Conservation (phyloP, 2,888 invertebrate species). For the Dyspetes luteomarginatus region DNA sequence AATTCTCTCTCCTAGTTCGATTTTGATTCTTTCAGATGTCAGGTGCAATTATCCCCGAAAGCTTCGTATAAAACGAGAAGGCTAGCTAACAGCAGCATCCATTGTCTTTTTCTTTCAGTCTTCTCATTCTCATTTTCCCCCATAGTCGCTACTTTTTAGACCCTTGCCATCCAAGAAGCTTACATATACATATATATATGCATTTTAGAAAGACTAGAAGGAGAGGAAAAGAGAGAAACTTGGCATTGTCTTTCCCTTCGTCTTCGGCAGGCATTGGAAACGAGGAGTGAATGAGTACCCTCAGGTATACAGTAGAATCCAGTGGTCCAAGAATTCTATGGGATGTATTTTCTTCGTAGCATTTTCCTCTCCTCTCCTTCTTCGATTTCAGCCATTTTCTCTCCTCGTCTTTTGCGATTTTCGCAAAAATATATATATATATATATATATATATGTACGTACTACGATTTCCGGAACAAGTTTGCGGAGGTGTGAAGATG, state of each 20-base stretch:
- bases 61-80: slow-evolving; percentile 65
- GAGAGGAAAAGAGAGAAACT: slow-evolving; percentile 13
- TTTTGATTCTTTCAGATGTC: slow-evolving; percentile 78
- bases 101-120: slow-evolving; percentile 54
- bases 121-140: not conserved
- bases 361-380: slow-evolving; percentile 1
- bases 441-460: not conserved
- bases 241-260: slow-evolving; percentile 24
- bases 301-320: not conserved
- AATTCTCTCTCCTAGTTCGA: slow-evolving; percentile 62
- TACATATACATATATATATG: not conserved
- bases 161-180: slow-evolving; percentile 9
- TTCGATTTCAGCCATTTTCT: slow-evolving; percentile 16
- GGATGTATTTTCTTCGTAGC: slow-evolving; percentile 4
- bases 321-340: not conserved
- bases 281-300: slow-evolving; percentile 19
- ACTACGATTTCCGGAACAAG: not conserved
- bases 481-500: slow-evolving; percentile 54
- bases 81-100: slow-evolving; percentile 66
- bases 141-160: slow-evolving; percentile 23
- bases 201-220: not conserved
- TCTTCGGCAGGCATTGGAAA: slow-evolving; percentile 3
- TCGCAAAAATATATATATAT: not conserved
- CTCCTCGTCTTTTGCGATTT: not conserved
- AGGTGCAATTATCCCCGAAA: slow-evolving; percentile 79